Base-by-base conservation (phyloP, 2,113 vertebrate species). In the Motacilla alba region DNA sequence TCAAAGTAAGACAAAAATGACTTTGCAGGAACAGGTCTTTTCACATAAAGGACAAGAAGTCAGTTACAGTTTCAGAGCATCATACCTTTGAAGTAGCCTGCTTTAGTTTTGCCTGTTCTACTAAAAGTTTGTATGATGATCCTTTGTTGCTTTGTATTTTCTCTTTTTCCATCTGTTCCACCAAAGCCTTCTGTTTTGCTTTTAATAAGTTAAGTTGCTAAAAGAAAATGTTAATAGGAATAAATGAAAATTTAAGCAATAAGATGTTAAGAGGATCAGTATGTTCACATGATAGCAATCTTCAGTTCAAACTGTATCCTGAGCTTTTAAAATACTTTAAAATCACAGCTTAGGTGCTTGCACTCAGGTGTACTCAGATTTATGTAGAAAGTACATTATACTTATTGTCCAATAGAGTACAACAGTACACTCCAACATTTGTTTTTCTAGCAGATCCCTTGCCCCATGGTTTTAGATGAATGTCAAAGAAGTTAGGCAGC, bases 111-210 rank as follows among this genome's bases (percentile, higher is more conserved):
- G 99, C 99, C 98, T 99, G 99, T 93, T 99, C 99, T 97, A 99
- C 99, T 97, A 99, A 98, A 96, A 99, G 98, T 97, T 99, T 99
- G 97, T 99, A 99, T 89, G 99, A 99, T 91, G 99, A 99, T 97
- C 99, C 99, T 98, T 99, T 99, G 98, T 99, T 99, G 98, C 99
- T 99, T 96, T 99, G 99, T 97, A 99, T 99, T 98, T 99, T 99
- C 98, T 99, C 99, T 98, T 99, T 99, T 98, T 99, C 99, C 84
- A 99, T 99, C 96, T 99, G 99, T 97, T 99, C 99, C 96, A 99
- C 99, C 98, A 99, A 98, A 98, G 99, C 99, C 98, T 99, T 99
- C 98, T 99, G 99, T 98, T 99, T 99, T 92, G 99, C 99, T 98
- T 99, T 99, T 98, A 99, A 97, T 97, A 99, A 98, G 98, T 99